A percentile compares a stretch with the other conserved stretches of the same genome.
Evolutionary conservation across 2,888 invertebrate species (phyloP).

Genomic region (Seira sanloemensis): DNA sequence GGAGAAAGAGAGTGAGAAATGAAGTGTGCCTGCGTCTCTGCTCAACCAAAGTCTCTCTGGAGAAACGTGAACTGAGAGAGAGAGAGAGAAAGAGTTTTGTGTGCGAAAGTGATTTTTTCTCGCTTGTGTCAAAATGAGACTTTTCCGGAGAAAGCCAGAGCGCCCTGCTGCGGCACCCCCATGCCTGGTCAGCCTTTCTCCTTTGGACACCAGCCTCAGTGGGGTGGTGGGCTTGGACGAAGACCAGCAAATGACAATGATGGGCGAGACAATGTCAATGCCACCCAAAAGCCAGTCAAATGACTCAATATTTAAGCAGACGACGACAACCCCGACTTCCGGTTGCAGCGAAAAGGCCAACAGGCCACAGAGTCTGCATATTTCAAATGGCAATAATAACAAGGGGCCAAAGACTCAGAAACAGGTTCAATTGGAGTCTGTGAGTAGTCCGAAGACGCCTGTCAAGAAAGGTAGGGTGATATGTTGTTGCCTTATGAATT

Average conservation of each 20-base stretch:
- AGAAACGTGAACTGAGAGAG: constrained; percentile 21
- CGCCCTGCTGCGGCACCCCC: constrained; percentile 65
- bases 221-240: constrained; percentile 33
- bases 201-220: constrained; percentile 49
- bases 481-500: no score
- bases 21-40: neutral
- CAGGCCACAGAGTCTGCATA: constrained; percentile 58
- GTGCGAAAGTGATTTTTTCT: constrained; percentile 67
- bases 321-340: constrained; percentile 10
- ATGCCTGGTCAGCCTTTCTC: constrained; percentile 70
- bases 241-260: neutral
- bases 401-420: neutral
- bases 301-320: constrained; percentile 41
- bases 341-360: neutral
- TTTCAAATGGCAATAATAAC: constrained; percentile 60
- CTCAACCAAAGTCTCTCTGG: neutral
- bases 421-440: neutral
- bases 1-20: neutral
- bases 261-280: constrained; percentile 39
- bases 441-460: constrained; percentile 69
- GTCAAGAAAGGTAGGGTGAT: constrained; percentile 73
- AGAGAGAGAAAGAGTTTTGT: neutral
- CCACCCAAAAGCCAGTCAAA: constrained; percentile 57
- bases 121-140: constrained; percentile 67
- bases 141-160: constrained; percentile 73